phyloP scores from a whole-genome alignment of 2,888 invertebrate species.

The Meteorus colon region DNA sequence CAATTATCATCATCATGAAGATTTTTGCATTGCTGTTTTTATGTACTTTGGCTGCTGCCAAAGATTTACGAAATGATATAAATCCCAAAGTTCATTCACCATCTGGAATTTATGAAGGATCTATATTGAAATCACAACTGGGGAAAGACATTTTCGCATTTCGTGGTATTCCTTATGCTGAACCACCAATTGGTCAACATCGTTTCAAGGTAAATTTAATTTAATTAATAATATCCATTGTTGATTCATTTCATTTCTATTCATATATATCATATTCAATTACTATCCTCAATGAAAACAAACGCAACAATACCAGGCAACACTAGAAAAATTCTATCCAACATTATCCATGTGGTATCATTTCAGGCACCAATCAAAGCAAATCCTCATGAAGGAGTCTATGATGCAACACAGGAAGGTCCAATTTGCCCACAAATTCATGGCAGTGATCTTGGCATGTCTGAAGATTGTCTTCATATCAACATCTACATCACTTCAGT shows the following conservation, averaged over 20 bases:
- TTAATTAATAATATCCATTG: too few species aligned
- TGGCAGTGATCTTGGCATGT: slow-evolving; percentile 59
- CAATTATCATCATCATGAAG: too few species aligned
- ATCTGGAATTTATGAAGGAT: slow-evolving; percentile 59
- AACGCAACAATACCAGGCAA: too few species aligned
- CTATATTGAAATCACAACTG: slow-evolving; percentile 54
- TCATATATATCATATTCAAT: too few species aligned
- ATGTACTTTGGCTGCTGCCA: too few species aligned
- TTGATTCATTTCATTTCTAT: too few species aligned
- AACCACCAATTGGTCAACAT: slow-evolving; percentile 58
- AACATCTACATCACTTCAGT: slow-evolving; percentile 77
- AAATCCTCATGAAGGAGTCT: slow-evolving; percentile 74
- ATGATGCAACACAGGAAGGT: slow-evolving; percentile 77
- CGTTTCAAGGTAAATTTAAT: slow-evolving; percentile 58
- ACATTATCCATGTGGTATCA: too few species aligned
- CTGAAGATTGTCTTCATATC: slow-evolving; percentile 79
- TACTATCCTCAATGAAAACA: too few species aligned
- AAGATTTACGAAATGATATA: too few species aligned
- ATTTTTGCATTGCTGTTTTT: too few species aligned
- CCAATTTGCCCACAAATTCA: slow-evolving; percentile 76
- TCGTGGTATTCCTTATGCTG: slow-evolving; percentile 61
- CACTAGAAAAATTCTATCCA: too few species aligned
- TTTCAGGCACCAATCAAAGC: slow-evolving; percentile 72
- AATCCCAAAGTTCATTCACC: slow-evolving; percentile 42
- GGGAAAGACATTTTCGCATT: slow-evolving; percentile 60